Evolutionary conservation across 2,888 invertebrate species (phyloP).

Genomic region (Ganaspis brasiliensis): DNA sequence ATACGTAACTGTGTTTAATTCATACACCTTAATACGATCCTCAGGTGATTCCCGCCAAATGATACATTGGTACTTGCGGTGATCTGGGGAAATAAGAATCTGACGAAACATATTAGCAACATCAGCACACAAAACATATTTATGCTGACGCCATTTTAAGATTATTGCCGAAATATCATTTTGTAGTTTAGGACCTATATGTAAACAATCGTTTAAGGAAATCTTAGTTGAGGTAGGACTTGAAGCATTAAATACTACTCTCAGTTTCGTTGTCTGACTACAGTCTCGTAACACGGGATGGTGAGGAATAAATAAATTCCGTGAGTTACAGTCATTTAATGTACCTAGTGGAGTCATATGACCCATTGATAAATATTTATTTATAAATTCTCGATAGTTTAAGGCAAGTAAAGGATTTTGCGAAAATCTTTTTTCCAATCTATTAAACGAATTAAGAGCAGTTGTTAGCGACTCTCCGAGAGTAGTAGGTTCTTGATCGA

Average conservation of each 20-base stretch:
- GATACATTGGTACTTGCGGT: neutral
- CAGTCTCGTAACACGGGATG: neutral
- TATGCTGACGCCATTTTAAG: neutral
- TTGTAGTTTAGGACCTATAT: neutral
- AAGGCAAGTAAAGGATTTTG: neutral
- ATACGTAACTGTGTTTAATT: slow-evolving; percentile 43
- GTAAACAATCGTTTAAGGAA: slow-evolving; percentile 4
- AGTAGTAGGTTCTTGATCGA: too few relatives aligned
- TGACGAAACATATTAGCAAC: slow-evolving; percentile 45
- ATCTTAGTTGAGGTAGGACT: slow-evolving; percentile 1
- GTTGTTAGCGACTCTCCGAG: neutral
- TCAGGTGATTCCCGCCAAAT: slow-evolving; percentile 8
- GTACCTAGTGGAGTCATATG: neutral
- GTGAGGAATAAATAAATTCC: neutral
- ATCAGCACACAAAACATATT: slow-evolving; percentile 36
- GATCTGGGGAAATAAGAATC: neutral
- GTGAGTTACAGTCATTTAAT: neutral
- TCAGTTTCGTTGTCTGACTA: too few relatives aligned
- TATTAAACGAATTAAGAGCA: neutral
- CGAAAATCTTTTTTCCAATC: slow-evolving; percentile 6
- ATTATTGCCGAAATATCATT: slow-evolving; percentile 20
- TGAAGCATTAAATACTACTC: neutral
- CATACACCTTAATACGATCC: neutral
- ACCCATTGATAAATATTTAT: neutral
- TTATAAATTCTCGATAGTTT: neutral